phyloP scores from a whole-genome alignment of 1,140 invertebrate species.

The Bombus waltoni region DNA sequence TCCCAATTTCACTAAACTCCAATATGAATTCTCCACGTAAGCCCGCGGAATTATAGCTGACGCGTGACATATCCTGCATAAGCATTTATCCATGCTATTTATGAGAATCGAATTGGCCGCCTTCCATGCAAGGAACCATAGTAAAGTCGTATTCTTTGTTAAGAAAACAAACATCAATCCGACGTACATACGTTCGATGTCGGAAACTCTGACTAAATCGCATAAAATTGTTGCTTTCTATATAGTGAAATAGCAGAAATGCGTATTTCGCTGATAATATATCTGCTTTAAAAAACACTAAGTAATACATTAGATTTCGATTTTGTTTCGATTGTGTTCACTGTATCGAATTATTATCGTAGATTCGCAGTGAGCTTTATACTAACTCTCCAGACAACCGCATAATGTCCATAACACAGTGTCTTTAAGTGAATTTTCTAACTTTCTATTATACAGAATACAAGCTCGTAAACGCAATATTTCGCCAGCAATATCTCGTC shows the following conservation, averaged over 20 bases:
- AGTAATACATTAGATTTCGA: background rate
- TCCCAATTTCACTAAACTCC: constrained; percentile 33
- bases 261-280: background rate
- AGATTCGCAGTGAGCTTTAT: background rate
- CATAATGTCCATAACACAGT: background rate
- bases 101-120: background rate
- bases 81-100: background rate
- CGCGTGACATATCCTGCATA: constrained; percentile 29
- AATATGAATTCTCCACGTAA: constrained; percentile 49
- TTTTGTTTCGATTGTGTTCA: background rate
- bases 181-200: background rate
- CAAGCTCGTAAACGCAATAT: background rate
- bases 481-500: background rate
- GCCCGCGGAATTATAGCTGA: constrained; percentile 47
- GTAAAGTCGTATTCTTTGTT: background rate
- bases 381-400: background rate
- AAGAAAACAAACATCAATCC: background rate
- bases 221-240: background rate
- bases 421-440: background rate
- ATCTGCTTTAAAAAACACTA: background rate
- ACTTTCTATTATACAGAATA: background rate
- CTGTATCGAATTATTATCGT: background rate
- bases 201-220: background rate
- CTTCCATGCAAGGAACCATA: background rate
- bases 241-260: background rate